Percentiles rank a stretch among this genome's conserved stretches.
phyloP scores from a whole-genome alignment of 2,888 invertebrate species.

The Mactromeris polynyma region DNA sequence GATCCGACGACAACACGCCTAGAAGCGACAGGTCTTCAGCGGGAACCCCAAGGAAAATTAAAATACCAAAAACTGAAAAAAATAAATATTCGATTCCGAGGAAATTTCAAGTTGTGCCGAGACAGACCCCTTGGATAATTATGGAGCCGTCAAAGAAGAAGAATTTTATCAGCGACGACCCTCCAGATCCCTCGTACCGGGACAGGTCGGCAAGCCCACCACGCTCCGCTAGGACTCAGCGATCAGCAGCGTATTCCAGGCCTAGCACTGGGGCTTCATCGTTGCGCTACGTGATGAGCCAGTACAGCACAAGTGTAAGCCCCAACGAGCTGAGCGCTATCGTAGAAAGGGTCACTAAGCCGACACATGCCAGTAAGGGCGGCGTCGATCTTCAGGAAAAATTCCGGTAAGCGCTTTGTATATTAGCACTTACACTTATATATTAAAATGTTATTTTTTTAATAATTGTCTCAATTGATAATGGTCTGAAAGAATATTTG shows the following conservation, averaged over 20 bases:
- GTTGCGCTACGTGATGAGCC: constrained; percentile 49
- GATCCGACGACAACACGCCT: background rate
- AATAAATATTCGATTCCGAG: constrained; percentile 69
- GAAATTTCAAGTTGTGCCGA: constrained; percentile 67
- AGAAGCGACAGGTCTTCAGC: constrained; percentile 28
- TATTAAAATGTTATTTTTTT: background rate
- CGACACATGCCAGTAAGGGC: constrained; percentile 77
- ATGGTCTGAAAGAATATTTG: too few relatives aligned
- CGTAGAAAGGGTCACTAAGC: constrained; percentile 76
- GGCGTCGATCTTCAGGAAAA: constrained; percentile 75
- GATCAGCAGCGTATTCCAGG: constrained; percentile 32
- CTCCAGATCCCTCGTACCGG: constrained; percentile 66
- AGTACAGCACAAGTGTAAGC: constrained; percentile 64
- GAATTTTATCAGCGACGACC: constrained; percentile 68
- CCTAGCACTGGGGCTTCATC: constrained; percentile 45
- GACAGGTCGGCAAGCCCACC: constrained; percentile 23
- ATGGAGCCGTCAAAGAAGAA: constrained; percentile 71
- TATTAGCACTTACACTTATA: too few relatives aligned
- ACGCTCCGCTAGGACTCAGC: constrained; percentile 39
- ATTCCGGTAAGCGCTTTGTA: constrained; percentile 55
- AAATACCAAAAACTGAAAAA: constrained; percentile 46
- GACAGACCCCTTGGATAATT: constrained; percentile 72
- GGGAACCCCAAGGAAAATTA: constrained; percentile 11
- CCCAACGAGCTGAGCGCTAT: constrained; percentile 74
- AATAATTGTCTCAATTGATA: too few relatives aligned